Base-by-base conservation (phyloP, 2,888 invertebrate genomes). In the Hemistola chrysoprasaria region DNA sequence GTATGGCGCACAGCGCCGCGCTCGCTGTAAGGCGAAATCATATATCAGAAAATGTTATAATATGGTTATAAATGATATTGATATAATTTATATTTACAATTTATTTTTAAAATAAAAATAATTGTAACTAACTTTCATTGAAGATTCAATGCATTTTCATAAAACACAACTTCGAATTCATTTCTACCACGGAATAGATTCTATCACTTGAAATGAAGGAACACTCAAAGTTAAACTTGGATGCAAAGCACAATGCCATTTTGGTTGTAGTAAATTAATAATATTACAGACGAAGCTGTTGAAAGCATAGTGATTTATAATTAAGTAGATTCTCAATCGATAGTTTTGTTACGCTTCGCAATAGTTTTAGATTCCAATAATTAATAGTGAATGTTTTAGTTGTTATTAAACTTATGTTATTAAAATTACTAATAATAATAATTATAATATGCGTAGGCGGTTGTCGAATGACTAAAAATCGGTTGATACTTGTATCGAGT, bases 281-380 rank as follows among this genome's bases (percentile, higher is more conserved):
- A 60, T 50, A 40, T 38, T 37, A 68, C 69, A 60, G 56, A 53
- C 57, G 53, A 63, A 65, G 66, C 68, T 43, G 43, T 38, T 38
- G 30, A 76, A 73, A 72, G n/a, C 74, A 75, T 80, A 82, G 84
- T 84, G 82, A 83, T 83, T 78, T 70, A 68, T 54, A 57, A 58
- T 32, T 65, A 62, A 51, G 75, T 79, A 80, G 76, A 78, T 79
- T 84, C 77, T 83, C 77, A 79, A 72, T 71, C 63, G 59, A 69
- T 76, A 77, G 71, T 70, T 76, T 72, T 66, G 72, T 78, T 79
- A 80, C 76, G 82, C 78, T 84, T 82, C 63, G 71, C 77, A 69
- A 65, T 80, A 78, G 72, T 56, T 56, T 3, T 76, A 79, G 70
- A 68, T 67, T 72, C 67, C 69, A 67, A 71, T 78, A 75, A 73